A percentile compares a stretch with the other conserved stretches of the same genome.
These are phyloP conservation scores for Cheilosia soror DNA, from an alignment of 2,888 invertebrate species.

Conservation along the genomic window DNA sequence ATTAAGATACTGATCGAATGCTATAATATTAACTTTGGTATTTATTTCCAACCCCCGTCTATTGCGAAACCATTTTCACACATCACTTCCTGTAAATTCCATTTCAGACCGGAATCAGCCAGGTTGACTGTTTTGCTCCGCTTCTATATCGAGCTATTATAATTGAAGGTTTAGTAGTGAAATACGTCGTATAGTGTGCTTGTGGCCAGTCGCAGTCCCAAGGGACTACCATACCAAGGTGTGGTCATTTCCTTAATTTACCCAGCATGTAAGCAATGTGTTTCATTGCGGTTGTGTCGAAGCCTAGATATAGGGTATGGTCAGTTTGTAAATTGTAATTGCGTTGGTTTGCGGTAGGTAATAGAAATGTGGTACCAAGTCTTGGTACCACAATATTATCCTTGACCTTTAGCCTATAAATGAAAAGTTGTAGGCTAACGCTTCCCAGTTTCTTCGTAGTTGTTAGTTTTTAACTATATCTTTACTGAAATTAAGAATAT, in stretches of 20 bases:
- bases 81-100: conserved; percentile 68
- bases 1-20: conserved; percentile 75
- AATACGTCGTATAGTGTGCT: conserved; percentile 31
- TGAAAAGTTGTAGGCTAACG: no score
- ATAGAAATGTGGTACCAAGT: no score
- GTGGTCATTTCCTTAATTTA: conserved; percentile 48
- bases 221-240: conserved; percentile 32
- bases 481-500: no score
- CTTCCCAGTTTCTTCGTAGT: no score
- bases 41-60: conserved; percentile 69
- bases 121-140: conserved; percentile 12
- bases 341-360: no score
- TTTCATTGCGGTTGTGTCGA: conserved; percentile 5
- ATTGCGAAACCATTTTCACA: conserved; percentile 71
- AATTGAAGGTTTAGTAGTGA: conserved; percentile 54
- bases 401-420: no score
- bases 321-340: not conserved
- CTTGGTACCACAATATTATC: no score
- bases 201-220: conserved; percentile 7
- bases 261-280: conserved; percentile 24
- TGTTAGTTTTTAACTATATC: no score
- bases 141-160: conserved; percentile 24
- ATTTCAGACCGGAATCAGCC: conserved; percentile 50
- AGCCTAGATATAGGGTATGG: not conserved
- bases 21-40: conserved; percentile 74